Evolutionary conservation across 1,140 invertebrate species (phyloP), one percentile per base, ranked within the genome.

Genomic region (Magallana gigas): DNA sequence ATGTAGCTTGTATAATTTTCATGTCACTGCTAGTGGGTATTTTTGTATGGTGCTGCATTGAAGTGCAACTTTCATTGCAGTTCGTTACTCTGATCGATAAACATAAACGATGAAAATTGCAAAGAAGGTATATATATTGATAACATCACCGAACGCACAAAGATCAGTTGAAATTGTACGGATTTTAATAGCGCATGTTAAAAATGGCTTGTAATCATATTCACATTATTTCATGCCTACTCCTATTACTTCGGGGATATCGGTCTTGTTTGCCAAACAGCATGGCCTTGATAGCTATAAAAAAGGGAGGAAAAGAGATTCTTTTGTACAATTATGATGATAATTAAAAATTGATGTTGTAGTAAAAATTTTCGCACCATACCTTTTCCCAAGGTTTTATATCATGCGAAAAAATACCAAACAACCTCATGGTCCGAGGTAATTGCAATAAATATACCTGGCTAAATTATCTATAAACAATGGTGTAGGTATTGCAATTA

Each of bases 191-290:
- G 68, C 23, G 11, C 68, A 76, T 12, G 68, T 76, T 76, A 76
- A 76, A 76, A 76, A 76, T 29, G 68, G 68, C 68, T 76, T 29
- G 68, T 76, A 76, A 76, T 76, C 68, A 76, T 76, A 76, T 76
- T 76, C 68, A 29, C 68, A 76, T 76, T 76, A 76, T 29, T 48
- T 48, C 36, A 11, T 48, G 36, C 68, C 14, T 23, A 8, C 29
- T 76, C 68, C 14, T 76, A 11, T 76, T 29, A 29, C 68, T 36
- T 11, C 36, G 8, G 23, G 68, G 68, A 76, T 18, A 29, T 76
- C 68, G 14, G 11, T 16, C 36, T 29, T 76, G 68, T 76, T 76
- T 76, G 23, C 36, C 36, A 48, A 48, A 48, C 7, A 11, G 8
- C 11, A 48, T 29, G 36, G 36, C 68, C 68, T 76, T 76, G 68